These are phyloP conservation scores for Hydractinia symbiolongicarpus DNA, from an alignment of 30 jellyfish, hydroid and myxozoan genomes.

Conservation along the genomic window DNA sequence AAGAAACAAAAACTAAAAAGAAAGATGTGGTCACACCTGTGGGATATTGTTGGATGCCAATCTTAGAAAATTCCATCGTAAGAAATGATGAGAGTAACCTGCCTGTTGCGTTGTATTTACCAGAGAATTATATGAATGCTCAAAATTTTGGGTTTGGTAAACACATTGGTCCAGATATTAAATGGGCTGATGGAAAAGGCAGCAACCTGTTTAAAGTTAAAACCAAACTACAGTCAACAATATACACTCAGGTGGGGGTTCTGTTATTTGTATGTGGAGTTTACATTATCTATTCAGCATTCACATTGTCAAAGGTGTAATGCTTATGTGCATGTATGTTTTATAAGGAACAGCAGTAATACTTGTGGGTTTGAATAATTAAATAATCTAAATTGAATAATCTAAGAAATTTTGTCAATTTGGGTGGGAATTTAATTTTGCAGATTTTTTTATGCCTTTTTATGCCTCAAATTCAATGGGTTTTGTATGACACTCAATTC, in stretches of 20 bases:
- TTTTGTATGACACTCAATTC: too few relatives aligned
- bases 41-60: slow-evolving; percentile 92
- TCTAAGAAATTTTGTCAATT: too few relatives aligned
- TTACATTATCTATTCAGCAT: too few relatives aligned
- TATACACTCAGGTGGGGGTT: slow-evolving; percentile 76
- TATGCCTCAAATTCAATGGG: too few relatives aligned
- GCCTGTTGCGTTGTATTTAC: slow-evolving; percentile 77
- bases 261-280: not conserved
- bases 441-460: too few relatives aligned
- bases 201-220: slow-evolving; percentile 57
- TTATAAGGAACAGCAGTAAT: too few relatives aligned
- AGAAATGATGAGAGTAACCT: slow-evolving; percentile 64
- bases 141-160: not conserved
- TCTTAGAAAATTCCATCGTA: slow-evolving; percentile 61
- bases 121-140: slow-evolving; percentile 50
- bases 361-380: too few relatives aligned
- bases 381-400: too few relatives aligned
- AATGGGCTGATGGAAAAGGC: slow-evolving; percentile 99
- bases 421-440: too few relatives aligned
- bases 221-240: slow-evolving; percentile 76
- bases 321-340: too few relatives aligned
- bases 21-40: slow-evolving; percentile 76
- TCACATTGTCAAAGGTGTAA: too few relatives aligned
- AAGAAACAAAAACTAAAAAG: slow-evolving; percentile 59
- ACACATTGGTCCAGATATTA: slow-evolving; percentile 63